Evolutionary conservation across 2,113 vertebrate species (phyloP).

Genomic region (Muntiacus reevesi): DNA sequence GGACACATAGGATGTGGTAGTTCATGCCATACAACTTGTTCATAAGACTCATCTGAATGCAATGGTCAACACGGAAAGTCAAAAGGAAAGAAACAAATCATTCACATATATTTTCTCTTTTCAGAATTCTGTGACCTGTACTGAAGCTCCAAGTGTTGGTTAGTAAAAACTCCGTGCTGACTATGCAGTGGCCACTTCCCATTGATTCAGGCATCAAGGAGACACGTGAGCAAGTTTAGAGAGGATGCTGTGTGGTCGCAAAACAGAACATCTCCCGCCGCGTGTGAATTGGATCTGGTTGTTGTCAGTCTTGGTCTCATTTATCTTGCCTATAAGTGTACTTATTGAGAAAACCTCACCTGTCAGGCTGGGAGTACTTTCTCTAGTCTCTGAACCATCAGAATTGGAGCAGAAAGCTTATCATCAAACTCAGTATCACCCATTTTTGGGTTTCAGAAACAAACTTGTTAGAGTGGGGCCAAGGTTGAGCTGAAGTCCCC

Average conservation of each 20-base stretch:
- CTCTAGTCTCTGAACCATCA: background rate
- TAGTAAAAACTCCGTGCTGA: background rate
- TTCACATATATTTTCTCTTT: background rate
- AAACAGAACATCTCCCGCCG: background rate
- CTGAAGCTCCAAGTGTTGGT: background rate
- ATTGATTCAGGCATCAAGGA: background rate
- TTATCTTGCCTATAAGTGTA: background rate
- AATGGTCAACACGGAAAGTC: background rate
- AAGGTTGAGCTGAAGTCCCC: background rate
- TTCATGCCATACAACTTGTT: background rate
- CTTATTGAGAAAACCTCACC: background rate
- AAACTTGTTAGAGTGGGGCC: background rate
- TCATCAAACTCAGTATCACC: background rate
- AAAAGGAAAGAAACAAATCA: background rate
- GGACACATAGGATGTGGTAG: accelerated
- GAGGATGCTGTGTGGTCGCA: background rate
- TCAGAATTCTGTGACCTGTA: background rate
- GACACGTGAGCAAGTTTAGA: background rate
- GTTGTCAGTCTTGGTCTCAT: background rate
- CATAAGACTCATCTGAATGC: background rate
- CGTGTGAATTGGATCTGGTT: accelerated
- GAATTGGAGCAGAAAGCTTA: background rate
- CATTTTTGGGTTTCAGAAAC: background rate
- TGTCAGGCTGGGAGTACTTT: background rate
- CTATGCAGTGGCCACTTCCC: background rate